Evolutionary conservation across 2,113 vertebrate species (phyloP).

Genomic region (Pyxicephalus adspersus): DNA sequence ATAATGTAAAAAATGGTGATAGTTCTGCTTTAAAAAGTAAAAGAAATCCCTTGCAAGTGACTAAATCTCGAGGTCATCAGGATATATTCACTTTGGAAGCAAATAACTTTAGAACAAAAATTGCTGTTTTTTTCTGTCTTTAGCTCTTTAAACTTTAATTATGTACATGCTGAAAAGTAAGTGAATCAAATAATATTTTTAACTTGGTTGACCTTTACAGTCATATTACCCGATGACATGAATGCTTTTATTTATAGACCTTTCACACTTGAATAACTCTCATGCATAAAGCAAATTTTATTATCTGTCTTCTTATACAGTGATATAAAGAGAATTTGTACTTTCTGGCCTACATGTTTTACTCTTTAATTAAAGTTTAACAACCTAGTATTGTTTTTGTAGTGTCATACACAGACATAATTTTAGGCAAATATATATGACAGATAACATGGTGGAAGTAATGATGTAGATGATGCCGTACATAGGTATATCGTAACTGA

Average conservation of each 20-base stretch:
- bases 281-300: background rate
- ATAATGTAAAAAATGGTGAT: too few relatives aligned
- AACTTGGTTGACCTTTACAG: background rate
- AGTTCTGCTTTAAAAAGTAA: too few relatives aligned
- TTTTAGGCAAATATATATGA: background rate
- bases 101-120: too few relatives aligned
- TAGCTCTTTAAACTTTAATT: background rate
- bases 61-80: too few relatives aligned
- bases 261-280: background rate
- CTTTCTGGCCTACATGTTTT: background rate
- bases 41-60: too few relatives aligned
- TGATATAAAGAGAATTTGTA: background rate
- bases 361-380: slow-evolving; percentile 4
- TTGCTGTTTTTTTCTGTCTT: too few relatives aligned
- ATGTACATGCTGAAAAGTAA: background rate
- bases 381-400: background rate
- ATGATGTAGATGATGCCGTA: background rate
- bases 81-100: too few relatives aligned
- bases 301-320: background rate
- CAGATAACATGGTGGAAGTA: background rate
- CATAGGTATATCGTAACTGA: background rate
- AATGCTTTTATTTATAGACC: background rate
- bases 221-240: background rate
- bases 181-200: background rate
- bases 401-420: background rate